Base-by-base conservation (phyloP, 2,113 vertebrate genomes). In the Meleagris gallopavo region DNA sequence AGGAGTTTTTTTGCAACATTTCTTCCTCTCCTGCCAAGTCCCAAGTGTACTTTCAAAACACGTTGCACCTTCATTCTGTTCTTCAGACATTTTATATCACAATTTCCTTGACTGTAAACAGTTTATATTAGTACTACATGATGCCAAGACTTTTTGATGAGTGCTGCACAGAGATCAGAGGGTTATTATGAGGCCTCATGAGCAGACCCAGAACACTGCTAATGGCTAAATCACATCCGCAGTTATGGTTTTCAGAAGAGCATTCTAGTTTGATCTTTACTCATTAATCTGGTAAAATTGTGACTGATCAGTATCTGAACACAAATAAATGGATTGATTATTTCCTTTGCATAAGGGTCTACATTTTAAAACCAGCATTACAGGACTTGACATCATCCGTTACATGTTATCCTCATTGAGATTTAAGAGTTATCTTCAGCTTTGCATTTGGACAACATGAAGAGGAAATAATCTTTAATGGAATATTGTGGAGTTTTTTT, bases 401-500 rank as follows among this genome's bases (percentile, higher is more conserved):
- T 74, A 57, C 57, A 86, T 80, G 83, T 83, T 74, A 13, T 60
- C 80, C 43, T 82, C 4, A 1, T 20, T 54, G 75, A 84, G 45
- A 85, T 80, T 76, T 70, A 80, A 84, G 89, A 90, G 77, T 87
- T 90, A 50, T 94, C 66, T 86, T 91, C 75, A 81, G 75, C 62
- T 89, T 94, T 92, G 48, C 61, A 78, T 93, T 88, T 95, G 75
- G 45, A 92, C 50, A 65, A 87, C 71, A 76, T 82, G 88, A 94
- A 95, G 73, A 91, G 40, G 29, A 94, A 95, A 93, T 54, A n/a
- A 62, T 24, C 13, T 57, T 84, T 89, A 75, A 80, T 86, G 93
- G 89, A 91, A 83, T 73, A 24, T 86, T 92, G 11, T 66, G 21
- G 7, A 19, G 9, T 29, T 60, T 90, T 82, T 75, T 74, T 74